These are phyloP conservation scores for Characodon lateralis DNA, from an alignment of 2,797 vertebrate genomes.

Conservation along the genomic window DNA sequence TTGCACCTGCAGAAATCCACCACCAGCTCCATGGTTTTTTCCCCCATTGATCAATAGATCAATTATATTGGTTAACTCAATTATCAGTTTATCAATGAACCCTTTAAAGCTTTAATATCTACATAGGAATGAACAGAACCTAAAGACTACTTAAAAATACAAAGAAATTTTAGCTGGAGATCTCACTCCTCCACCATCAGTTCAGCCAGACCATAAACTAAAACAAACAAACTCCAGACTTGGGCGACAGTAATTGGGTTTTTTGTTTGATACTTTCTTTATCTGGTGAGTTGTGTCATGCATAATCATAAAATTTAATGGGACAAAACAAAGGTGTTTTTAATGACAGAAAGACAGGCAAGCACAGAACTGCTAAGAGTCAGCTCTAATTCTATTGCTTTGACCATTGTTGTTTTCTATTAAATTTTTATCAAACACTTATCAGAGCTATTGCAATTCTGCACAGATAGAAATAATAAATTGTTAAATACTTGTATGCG, in stretches of 20 bases:
- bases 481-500: slow-evolving; percentile 56
- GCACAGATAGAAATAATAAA: slow-evolving; percentile 56
- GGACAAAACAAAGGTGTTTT: slow-evolving; percentile 74
- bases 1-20: no score
- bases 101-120: neutral
- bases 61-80: neutral
- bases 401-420: slow-evolving; percentile 68
- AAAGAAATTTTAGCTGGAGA: slow-evolving; percentile 50
- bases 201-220: slow-evolving; percentile 64
- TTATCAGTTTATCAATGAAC: no score
- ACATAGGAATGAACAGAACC: neutral
- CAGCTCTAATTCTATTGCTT: slow-evolving; percentile 56
- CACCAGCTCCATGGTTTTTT: no score
- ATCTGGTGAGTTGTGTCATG: slow-evolving; percentile 70
- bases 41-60: neutral
- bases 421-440: slow-evolving; percentile 73
- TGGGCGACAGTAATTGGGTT: slow-evolving; percentile 68
- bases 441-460: slow-evolving; percentile 53
- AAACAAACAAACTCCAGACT: slow-evolving; percentile 64
- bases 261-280: slow-evolving; percentile 61
- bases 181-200: slow-evolving; percentile 47
- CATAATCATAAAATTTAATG: slow-evolving; percentile 78
- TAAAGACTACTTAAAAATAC: slow-evolving; percentile 24
- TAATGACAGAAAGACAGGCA: slow-evolving; percentile 55
- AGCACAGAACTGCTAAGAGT: slow-evolving; percentile 59